These are phyloP conservation scores for Sander vitreus DNA, from an alignment of 2,113 vertebrate genomes.

Conservation along the genomic window DNA sequence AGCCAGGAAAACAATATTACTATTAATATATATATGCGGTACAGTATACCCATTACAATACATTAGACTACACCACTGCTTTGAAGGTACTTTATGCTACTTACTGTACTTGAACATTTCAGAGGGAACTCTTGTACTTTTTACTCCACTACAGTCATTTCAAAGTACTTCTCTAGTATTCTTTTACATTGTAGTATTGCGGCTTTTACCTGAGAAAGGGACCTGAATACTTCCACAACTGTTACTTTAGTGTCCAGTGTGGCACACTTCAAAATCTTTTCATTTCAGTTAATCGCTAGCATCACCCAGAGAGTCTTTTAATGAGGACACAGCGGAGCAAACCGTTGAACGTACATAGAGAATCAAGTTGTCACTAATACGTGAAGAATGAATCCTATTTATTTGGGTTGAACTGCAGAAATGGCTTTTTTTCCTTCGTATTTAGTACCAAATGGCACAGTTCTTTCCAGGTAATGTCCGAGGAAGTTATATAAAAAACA, in stretches of 20 bases:
- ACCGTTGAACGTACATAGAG: neutral
- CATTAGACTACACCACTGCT: too few relatives aligned
- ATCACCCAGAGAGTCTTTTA: neutral
- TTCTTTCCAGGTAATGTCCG: neutral
- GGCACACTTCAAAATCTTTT: conserved; percentile 8
- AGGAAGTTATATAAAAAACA: neutral
- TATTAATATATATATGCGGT: too few relatives aligned
- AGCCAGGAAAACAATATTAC: too few relatives aligned
- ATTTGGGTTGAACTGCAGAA: neutral
- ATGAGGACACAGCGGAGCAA: neutral
- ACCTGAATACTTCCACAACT: neutral
- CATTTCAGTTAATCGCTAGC: neutral
- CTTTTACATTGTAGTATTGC: neutral
- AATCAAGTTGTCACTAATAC: neutral
- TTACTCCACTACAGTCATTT: neutral
- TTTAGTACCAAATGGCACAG: neutral
- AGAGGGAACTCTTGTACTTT: neutral
- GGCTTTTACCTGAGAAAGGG: neutral
- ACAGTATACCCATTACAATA: too few relatives aligned
- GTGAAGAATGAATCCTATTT: neutral
- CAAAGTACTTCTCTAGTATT: neutral
- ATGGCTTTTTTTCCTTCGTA: too few relatives aligned
- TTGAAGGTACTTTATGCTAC: too few relatives aligned
- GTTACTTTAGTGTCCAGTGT: neutral
- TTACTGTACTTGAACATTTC: neutral